Evolutionary conservation across 53 echinoderm and acorn worm genomes (phyloP), one percentile per base, ranked within the genome.

Genomic region (Patiria pectinifera): DNA sequence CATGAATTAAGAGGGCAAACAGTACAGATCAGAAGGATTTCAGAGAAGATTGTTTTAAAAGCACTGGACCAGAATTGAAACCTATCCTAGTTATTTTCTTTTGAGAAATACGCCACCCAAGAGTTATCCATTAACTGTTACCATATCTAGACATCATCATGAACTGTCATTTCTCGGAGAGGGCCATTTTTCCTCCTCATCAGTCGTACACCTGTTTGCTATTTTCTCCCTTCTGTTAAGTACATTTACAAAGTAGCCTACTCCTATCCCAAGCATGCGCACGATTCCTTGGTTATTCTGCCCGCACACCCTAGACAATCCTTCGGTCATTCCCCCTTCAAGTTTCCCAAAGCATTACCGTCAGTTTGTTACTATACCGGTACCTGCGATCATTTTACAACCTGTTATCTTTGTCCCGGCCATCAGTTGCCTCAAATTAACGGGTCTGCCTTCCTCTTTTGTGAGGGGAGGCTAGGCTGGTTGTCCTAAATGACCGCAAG

Each of bases 321-420:
- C 49, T 18, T 53, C 59, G 82, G 59, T 49, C 22, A 21, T 58
- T 59, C 59, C 82, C 59, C 82, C 23, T 5, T 18, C 12, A 53
- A 53, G 53, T 45, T 80, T 12, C 48, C 46, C 80, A 13, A 47
- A 80, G 80, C 80, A 80, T 53, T 53, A 80, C 44, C 80, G 1
- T 47, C 46, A 80, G 53, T 53, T 8, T 53, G 53, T 5, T 53
- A 53, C 53, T 58, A n/a, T n/a, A n/a, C n/a, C n/a, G n/a, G 2
- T 59, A 53, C 21, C 58, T 53, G 53, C 23, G 49, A 82, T 82
- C 81, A 1, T 7, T 19, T 43, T 81, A 4, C 81, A 48, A 81
- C 81, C 81, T 81, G 81, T 81, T 82, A 48, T 79, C 80, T 79
- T 79, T 79, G 45, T 44, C 14, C 35, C 3, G 58, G 23, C 6